Percentiles rank a stretch among this genome's conserved stretches.
Evolutionary conservation across 2,113 vertebrate species (phyloP).

Genomic region (Gambusia holbrooki): DNA sequence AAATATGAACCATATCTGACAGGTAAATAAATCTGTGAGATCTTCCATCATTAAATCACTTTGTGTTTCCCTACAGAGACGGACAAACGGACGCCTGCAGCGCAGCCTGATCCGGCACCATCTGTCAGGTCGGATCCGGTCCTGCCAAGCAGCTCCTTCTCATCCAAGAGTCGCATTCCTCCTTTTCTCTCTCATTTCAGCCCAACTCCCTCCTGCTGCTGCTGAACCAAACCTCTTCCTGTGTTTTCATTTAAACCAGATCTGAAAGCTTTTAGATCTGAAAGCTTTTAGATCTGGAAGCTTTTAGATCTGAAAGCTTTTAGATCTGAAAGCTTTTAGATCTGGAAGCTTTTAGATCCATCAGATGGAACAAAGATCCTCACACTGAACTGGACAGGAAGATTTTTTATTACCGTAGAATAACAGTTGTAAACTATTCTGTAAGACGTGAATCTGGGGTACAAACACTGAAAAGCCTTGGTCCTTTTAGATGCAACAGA

Average conservation of each 20-base stretch:
- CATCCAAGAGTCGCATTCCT: neutral
- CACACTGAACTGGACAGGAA: neutral
- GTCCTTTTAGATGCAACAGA: conserved; percentile 43
- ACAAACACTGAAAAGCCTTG: conserved; percentile 30
- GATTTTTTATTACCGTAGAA: conserved; percentile 31
- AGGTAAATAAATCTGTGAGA: neutral
- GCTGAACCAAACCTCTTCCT: neutral
- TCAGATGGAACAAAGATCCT: neutral
- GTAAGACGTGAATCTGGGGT: conserved; percentile 28
- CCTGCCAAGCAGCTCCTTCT: conserved; percentile 12
- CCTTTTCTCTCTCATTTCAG: neutral
- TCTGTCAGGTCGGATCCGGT: conserved; percentile 44
- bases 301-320: neutral
- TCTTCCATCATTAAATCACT: neutral
- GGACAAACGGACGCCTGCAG: neutral
- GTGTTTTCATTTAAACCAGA: neutral
- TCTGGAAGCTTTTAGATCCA: neutral
- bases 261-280: no score
- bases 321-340: neutral
- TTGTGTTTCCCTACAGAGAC: conserved; percentile 16
- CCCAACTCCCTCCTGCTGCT: neutral
- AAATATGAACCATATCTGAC: no score
- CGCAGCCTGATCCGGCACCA: conserved; percentile 51
- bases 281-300: neutral
- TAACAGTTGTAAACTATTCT: conserved; percentile 7